These are phyloP conservation scores for Adelges cooleyi DNA, from an alignment of 1,140 invertebrate genomes.

Conservation along the genomic window DNA sequence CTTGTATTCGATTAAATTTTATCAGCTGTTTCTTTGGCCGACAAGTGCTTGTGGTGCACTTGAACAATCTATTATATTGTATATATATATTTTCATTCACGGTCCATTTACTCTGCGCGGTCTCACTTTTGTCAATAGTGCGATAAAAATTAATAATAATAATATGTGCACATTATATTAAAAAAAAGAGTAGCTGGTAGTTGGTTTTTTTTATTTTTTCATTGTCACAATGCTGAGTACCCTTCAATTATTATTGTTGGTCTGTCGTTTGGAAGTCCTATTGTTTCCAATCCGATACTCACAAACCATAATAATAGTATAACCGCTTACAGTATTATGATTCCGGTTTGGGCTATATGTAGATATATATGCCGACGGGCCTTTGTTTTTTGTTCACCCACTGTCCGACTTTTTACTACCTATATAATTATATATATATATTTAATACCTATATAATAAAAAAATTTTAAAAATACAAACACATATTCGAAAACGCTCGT, in stretches of 20 bases:
- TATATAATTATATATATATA: too few relatives aligned
- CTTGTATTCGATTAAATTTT: neutral
- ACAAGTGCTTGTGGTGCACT: neutral
- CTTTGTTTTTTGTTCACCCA: neutral
- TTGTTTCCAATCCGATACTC: slow-evolving; percentile 20
- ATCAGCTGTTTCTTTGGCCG: neutral
- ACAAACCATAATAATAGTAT: slow-evolving; percentile 21
- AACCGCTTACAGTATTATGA: neutral
- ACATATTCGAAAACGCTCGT: too few relatives aligned
- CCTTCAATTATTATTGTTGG: slow-evolving; percentile 9
- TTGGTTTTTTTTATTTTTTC: neutral
- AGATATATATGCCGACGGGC: neutral
- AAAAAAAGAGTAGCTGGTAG: neutral
- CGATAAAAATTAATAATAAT: too few relatives aligned
- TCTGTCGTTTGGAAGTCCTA: neutral
- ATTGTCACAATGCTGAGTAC: too few relatives aligned
- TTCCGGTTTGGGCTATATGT: neutral
- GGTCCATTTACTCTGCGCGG: neutral
- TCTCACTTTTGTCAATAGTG: too few relatives aligned
- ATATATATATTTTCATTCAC: neutral
- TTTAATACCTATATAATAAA: too few relatives aligned
- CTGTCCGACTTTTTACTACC: slow-evolving; percentile 11
- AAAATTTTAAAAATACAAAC: too few relatives aligned
- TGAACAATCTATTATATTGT: too few relatives aligned
- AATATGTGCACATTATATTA: too few relatives aligned